These are phyloP conservation scores for Tursiops truncatus DNA, from an alignment of 2,113 vertebrate species.

Conservation along the genomic window DNA sequence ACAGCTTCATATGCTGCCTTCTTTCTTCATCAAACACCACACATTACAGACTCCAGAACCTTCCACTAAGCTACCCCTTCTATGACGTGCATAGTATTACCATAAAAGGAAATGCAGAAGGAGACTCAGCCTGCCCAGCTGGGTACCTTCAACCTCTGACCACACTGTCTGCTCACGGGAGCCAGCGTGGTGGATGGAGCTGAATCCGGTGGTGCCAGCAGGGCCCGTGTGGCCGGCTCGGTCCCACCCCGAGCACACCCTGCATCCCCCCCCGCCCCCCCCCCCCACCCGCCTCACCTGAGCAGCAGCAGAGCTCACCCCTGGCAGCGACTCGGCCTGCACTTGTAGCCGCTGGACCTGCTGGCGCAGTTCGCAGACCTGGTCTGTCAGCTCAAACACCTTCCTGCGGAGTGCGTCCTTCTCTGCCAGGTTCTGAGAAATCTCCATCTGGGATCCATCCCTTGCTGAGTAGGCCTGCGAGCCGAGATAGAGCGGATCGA, in stretches of 20 bases:
- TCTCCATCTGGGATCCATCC: conserved; percentile 88
- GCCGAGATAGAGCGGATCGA: background rate
- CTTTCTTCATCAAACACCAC: background rate
- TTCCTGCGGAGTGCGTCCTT: conserved; percentile 90
- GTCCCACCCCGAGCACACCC: background rate
- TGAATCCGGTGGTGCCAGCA: background rate
- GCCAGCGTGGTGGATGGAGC: rapidly evolving
- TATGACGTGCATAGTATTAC: rapidly evolving
- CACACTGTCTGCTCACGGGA: rapidly evolving
- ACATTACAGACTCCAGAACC: background rate
- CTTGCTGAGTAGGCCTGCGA: conserved; percentile 88
- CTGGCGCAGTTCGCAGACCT: conserved; percentile 81
- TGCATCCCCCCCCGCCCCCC: too few relatives aligned
- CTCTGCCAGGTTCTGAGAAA: conserved; percentile 87
- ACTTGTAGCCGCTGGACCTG: conserved; percentile 40
- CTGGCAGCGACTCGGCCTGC: background rate
- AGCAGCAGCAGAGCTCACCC: background rate
- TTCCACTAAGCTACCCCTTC: background rate
- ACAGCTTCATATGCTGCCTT: rapidly evolving
- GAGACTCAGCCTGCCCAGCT: rapidly evolving
- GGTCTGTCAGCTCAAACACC: conserved; percentile 88
- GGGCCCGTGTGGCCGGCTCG: rapidly evolving
- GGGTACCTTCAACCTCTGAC: rapidly evolving
- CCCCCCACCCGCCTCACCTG: too few relatives aligned
- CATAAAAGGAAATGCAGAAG: background rate